These are phyloP conservation scores for Orientallactaga sibirica DNA, from an alignment of 2,797 vertebrate genomes.

Conservation along the genomic window DNA sequence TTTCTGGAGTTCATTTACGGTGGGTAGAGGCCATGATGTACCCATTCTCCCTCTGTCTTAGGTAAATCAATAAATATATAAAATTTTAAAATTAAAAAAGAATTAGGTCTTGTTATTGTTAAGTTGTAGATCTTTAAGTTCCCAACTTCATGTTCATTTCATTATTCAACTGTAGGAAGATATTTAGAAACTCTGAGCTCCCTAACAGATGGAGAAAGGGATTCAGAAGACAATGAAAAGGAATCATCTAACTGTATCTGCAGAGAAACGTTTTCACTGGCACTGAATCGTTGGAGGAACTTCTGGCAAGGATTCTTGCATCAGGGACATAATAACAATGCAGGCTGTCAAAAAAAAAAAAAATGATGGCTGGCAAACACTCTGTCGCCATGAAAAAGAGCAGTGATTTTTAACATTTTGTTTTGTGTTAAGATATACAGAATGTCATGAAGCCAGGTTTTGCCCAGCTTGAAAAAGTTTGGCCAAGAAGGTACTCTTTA, in stretches of 20 bases:
- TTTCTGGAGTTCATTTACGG: too few species aligned
- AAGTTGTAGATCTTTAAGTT: background rate
- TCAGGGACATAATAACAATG: background rate
- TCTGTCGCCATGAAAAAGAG: background rate
- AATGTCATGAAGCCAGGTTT: slow-evolving; percentile 33
- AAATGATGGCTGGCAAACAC: background rate
- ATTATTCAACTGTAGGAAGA: background rate
- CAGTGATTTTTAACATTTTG: background rate
- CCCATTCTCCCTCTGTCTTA: too few species aligned
- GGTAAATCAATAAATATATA: too few species aligned
- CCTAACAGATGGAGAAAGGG: background rate
- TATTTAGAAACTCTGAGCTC: background rate
- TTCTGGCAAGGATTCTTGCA: background rate
- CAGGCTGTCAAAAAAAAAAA: background rate
- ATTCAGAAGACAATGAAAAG: slow-evolving; percentile 21
- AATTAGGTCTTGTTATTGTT: background rate
- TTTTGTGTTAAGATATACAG: slow-evolving; percentile 22
- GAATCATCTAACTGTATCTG: background rate
- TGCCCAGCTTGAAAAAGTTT: slow-evolving; percentile 53
- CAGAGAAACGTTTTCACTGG: background rate
- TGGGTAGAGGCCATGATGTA: too few species aligned
- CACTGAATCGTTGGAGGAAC: slow-evolving; percentile 3
- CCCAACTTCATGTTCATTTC: background rate
- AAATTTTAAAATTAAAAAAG: background rate
- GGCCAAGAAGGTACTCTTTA: slow-evolving; percentile 62